These are phyloP conservation scores for Nemoura dubitans DNA, from an alignment of 2,888 invertebrate genomes.

Conservation along the genomic window DNA sequence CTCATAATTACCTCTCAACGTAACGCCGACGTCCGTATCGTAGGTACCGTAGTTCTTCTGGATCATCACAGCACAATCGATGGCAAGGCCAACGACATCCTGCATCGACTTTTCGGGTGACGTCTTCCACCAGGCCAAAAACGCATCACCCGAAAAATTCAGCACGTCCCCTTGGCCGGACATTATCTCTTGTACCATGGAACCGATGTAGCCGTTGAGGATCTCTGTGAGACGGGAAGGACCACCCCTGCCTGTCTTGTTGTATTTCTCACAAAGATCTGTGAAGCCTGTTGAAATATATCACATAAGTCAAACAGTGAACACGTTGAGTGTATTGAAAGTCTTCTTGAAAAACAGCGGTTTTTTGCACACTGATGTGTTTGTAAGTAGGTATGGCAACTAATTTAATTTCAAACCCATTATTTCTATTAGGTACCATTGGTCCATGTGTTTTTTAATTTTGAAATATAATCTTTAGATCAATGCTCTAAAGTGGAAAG, in stretches of 20 bases:
- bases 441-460: too few species aligned
- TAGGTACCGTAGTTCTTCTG: conserved; percentile 72
- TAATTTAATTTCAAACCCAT: too few species aligned
- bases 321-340: too few species aligned
- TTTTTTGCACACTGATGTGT: too few species aligned
- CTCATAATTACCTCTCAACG: conserved; percentile 66
- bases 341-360: too few species aligned
- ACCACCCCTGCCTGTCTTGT: conserved; percentile 71
- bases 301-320: not conserved
- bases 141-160: conserved; percentile 75
- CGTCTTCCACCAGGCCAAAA: conserved; percentile 73
- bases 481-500: too few species aligned
- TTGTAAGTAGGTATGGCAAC: too few species aligned
- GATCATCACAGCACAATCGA: conserved; percentile 73
- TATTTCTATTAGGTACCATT: too few species aligned
- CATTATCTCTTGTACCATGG: conserved; percentile 75
- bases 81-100: conserved; percentile 69
- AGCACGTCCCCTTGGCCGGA: conserved; percentile 72
- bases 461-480: too few species aligned
- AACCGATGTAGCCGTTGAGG: conserved; percentile 75
- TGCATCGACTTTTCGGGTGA: conserved; percentile 65
- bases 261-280: conserved; percentile 72
- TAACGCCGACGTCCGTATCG: conserved; percentile 69
- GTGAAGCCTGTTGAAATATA: conserved; percentile 66
- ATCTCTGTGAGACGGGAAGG: conserved; percentile 75